phyloP scores from a whole-genome alignment of 2,113 vertebrate species.

The Rhodinocichla rosea region DNA sequence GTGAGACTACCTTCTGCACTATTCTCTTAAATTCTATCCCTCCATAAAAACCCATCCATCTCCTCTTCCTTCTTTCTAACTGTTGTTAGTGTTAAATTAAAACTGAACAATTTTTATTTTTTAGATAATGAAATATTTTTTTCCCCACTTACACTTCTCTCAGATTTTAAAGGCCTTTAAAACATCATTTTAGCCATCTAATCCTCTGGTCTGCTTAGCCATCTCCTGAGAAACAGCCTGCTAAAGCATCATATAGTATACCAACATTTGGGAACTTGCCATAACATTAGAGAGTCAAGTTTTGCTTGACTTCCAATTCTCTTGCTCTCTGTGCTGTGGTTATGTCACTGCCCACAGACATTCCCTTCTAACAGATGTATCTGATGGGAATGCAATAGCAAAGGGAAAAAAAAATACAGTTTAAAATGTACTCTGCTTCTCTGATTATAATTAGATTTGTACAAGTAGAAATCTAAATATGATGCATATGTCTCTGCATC shows the following conservation, averaged over 20 bases:
- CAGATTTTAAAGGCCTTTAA: neutral
- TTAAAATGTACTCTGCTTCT: conserved; percentile 29
- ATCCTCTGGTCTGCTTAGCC: neutral
- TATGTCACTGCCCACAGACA: conserved; percentile 1
- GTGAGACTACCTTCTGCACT: no score
- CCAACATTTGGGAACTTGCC: neutral
- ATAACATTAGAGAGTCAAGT: neutral
- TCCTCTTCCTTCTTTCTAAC: neutral
- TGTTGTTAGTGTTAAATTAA: neutral
- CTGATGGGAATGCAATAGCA: neutral
- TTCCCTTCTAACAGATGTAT: neutral
- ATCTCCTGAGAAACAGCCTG: neutral
- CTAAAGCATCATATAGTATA: neutral
- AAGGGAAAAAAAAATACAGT: neutral
- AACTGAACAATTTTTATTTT: neutral
- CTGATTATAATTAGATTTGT: conserved; percentile 64
- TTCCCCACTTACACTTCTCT: neutral
- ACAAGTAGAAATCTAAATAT: conserved; percentile 46
- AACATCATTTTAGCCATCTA: neutral
- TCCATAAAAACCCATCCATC: no score
- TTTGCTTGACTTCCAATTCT: neutral
- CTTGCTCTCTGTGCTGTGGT: neutral
- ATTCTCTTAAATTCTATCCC: no score
- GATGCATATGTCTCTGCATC: conserved; percentile 36
- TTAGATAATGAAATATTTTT: neutral